A percentile compares a stretch with the other conserved stretches of the same genome.
phyloP scores from a whole-genome alignment of 1,140 invertebrate species.

The Procambarus clarkii region DNA sequence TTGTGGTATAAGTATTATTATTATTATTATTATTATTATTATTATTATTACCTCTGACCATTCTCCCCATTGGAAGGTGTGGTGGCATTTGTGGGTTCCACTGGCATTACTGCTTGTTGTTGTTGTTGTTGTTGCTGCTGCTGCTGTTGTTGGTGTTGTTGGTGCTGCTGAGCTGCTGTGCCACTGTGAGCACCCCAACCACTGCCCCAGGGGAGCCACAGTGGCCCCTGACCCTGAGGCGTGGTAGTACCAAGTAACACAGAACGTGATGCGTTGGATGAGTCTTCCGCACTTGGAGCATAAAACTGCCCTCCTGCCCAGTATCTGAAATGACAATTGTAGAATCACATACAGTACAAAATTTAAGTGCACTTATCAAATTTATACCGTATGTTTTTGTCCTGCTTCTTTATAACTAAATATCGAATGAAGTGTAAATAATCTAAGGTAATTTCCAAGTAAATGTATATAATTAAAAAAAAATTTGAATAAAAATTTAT shows the following conservation, averaged over 20 bases:
- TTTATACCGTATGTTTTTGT: not conserved
- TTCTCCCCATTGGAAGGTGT: constrained; percentile 21
- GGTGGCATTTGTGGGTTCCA: not conserved
- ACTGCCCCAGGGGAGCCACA: constrained; percentile 68
- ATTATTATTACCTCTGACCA: constrained; percentile 22
- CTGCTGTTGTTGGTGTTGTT: constrained; percentile 15
- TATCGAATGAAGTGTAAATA: too few species aligned
- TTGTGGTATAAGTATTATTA: too few species aligned
- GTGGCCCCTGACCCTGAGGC: constrained; percentile 56
- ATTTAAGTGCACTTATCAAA: not conserved
- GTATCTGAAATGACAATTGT: constrained; percentile 32
- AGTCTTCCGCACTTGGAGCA: constrained; percentile 54
- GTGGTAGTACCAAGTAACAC: constrained; percentile 54
- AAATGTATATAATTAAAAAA: too few species aligned
- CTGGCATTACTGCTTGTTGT: not conserved
- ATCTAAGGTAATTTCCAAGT: too few species aligned
- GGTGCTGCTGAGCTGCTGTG: not conserved
- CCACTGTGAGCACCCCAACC: constrained; percentile 44
- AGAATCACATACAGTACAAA: not conserved
- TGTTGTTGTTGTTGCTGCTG: constrained; percentile 32
- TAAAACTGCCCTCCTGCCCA: constrained; percentile 60
- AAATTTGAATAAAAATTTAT: too few species aligned
- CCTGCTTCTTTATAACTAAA: not conserved
- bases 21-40: too few species aligned
- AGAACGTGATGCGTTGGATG: constrained; percentile 58